phyloP scores from a whole-genome alignment of 2,113 vertebrate species.

The Asarcornis scutulata region DNA sequence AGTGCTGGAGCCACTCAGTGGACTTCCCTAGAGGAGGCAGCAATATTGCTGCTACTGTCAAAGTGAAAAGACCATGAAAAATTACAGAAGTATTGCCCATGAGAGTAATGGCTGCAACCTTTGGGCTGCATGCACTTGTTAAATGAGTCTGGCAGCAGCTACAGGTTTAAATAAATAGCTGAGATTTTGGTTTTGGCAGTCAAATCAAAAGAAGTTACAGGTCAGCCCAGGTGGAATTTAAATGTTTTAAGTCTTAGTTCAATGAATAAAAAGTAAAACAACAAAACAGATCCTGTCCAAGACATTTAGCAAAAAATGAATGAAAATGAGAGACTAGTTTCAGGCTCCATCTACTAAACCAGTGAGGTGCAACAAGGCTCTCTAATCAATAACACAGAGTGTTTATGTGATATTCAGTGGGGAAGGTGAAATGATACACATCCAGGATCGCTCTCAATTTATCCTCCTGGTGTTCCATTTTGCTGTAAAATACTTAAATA shows the following conservation, averaged over 20 bases:
- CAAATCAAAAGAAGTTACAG: not conserved
- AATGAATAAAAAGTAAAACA: not conserved
- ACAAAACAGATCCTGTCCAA: not conserved
- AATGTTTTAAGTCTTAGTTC: not conserved
- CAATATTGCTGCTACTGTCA: not conserved
- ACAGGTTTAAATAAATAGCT: not conserved
- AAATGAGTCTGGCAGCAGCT: not conserved
- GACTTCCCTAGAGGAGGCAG: not conserved
- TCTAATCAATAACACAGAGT: not conserved
- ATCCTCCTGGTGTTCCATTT: not conserved
- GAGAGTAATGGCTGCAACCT: not conserved
- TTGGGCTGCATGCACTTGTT: fast-evolving
- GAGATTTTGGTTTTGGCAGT: not conserved
- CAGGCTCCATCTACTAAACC: not conserved
- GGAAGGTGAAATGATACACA: not conserved
- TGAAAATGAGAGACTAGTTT: not conserved
- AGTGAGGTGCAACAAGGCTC: not conserved
- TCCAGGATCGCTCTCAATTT: not conserved
- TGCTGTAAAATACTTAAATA: not conserved
- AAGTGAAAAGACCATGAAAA: not conserved
- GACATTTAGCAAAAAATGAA: not conserved
- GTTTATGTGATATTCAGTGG: not conserved
- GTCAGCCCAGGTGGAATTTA: not conserved
- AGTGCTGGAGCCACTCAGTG: not conserved
- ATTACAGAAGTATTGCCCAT: not conserved